These are phyloP conservation scores for Bovichtus variegatus DNA, from an alignment of 2,797 vertebrate genomes.

Conservation along the genomic window DNA sequence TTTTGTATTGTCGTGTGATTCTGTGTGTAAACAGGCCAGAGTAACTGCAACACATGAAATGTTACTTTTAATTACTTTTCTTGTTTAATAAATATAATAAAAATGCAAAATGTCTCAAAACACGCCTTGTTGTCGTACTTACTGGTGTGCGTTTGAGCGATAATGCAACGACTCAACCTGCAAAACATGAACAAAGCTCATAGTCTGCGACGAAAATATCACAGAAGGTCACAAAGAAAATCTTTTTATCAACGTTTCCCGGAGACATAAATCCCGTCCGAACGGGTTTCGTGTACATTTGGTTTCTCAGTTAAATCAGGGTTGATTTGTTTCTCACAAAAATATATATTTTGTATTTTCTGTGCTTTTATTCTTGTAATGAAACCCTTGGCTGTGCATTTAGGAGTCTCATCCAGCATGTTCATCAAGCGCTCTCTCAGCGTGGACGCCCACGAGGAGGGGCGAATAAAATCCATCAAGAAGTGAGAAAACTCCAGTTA, in stretches of 20 bases:
- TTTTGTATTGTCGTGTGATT: too few species aligned
- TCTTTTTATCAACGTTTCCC: background rate
- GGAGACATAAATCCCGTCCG: background rate
- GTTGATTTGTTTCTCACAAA: background rate
- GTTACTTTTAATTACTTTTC: too few species aligned
- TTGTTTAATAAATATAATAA: too few species aligned
- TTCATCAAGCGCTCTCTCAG: conserved; percentile 15
- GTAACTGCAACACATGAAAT: too few species aligned
- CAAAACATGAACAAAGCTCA: background rate
- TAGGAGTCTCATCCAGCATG: conserved; percentile 8
- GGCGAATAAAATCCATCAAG: conserved; percentile 16
- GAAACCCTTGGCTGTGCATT: conserved; percentile 15
- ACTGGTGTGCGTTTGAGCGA: too few species aligned
- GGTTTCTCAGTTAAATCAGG: background rate
- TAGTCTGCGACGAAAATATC: background rate
- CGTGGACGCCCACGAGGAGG: conserved; percentile 14
- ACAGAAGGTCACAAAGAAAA: background rate
- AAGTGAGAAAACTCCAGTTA: conserved; percentile 7
- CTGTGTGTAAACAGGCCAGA: too few species aligned
- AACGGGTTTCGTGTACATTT: background rate
- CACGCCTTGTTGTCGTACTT: too few species aligned
- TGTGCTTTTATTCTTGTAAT: background rate
- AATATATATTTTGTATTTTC: background rate
- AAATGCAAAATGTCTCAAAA: too few species aligned
- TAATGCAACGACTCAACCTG: too few species aligned